These are phyloP conservation scores for Galeruca laticollis DNA, from an alignment of 2,888 invertebrate genomes.

Conservation along the genomic window DNA sequence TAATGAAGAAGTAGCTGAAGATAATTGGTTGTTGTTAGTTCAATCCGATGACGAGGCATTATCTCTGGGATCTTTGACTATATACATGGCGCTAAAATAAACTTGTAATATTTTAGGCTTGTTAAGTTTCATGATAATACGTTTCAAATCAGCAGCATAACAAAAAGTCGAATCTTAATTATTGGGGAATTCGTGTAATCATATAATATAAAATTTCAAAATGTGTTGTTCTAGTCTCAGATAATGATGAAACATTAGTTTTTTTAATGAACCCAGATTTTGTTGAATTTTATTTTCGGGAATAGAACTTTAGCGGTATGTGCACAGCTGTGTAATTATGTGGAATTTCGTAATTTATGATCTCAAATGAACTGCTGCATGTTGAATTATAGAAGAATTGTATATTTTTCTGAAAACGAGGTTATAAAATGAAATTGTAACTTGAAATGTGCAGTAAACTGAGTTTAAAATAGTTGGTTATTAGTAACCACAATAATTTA, in stretches of 20 bases:
- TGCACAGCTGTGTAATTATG: too few relatives aligned
- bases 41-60: constrained; percentile 50
- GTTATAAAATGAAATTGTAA: too few relatives aligned
- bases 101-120: constrained; percentile 1
- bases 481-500: too few relatives aligned
- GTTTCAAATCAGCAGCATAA: neutral
- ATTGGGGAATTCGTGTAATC: neutral
- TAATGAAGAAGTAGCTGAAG: constrained; percentile 36
- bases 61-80: constrained; percentile 19
- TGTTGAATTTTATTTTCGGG: too few relatives aligned
- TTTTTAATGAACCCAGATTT: too few relatives aligned
- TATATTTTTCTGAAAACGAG: too few relatives aligned
- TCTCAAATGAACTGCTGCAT: too few relatives aligned
- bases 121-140: constrained; percentile 14
- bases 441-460: too few relatives aligned
- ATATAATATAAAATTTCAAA: neutral
- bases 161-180: neutral
- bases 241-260: neutral
- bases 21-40: constrained; percentile 36
- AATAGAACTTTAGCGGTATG: too few relatives aligned
- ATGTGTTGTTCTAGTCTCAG: neutral
- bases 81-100: constrained; percentile 29
- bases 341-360: too few relatives aligned
- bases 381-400: too few relatives aligned
- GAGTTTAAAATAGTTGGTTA: too few relatives aligned